Evolutionary conservation across 2,888 invertebrate genomes (phyloP).

Genomic region (Oscheius sp.): DNA sequence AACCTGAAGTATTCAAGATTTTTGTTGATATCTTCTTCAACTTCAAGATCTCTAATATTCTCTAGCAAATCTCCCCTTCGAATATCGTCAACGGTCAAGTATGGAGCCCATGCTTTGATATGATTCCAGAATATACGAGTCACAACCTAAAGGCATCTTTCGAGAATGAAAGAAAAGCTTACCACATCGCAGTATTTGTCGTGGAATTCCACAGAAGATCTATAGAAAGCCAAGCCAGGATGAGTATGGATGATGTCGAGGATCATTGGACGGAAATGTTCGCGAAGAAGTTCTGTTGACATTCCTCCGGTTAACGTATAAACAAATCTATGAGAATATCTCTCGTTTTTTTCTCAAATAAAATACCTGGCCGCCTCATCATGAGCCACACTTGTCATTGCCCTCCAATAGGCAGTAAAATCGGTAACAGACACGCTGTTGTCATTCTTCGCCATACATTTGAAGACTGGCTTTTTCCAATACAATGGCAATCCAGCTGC

Average conservation of each 20-base stretch:
- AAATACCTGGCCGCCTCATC: conserved; percentile 66
- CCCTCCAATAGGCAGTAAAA: conserved; percentile 59
- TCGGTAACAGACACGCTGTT: conserved; percentile 38
- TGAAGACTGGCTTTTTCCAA: conserved; percentile 95
- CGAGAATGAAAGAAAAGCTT: conserved; percentile 43
- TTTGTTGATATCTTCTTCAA: conserved; percentile 62
- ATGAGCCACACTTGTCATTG: conserved; percentile 63
- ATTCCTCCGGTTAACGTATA: conserved; percentile 72
- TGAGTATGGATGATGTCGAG: conserved; percentile 90
- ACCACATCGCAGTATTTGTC: conserved; percentile 97
- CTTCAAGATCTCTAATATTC: conserved; percentile 55
- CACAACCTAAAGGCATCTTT: conserved; percentile 79
- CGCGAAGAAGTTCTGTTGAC: conserved; percentile 5
- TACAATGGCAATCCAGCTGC: conserved; percentile 91
- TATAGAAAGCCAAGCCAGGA: conserved; percentile 88
- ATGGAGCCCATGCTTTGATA: conserved; percentile 95
- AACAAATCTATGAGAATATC: conserved; percentile 70
- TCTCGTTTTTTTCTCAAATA: neutral
- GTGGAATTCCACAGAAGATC: conserved; percentile 97
- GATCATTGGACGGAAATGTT: conserved; percentile 65
- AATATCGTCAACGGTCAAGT: conserved; percentile 86
- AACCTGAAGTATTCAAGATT: conserved; percentile 53
- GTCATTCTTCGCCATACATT: conserved; percentile 65
- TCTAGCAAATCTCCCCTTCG: conserved; percentile 82
- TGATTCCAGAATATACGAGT: conserved; percentile 96